phyloP scores from a whole-genome alignment of 2,113 vertebrate species.

The Bettongia penicillata region DNA sequence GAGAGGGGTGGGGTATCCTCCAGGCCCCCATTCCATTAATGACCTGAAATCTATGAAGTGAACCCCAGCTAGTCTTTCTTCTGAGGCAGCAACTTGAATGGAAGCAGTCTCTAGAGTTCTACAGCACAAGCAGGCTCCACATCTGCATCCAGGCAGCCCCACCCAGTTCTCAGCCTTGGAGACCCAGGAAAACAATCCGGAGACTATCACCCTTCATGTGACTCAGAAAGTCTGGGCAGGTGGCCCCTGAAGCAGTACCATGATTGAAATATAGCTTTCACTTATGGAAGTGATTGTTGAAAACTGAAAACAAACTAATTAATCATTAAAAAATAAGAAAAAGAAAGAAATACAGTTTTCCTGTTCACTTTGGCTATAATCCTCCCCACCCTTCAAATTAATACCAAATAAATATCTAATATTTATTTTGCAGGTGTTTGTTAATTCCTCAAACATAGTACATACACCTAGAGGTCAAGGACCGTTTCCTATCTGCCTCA shows the following conservation, averaged over 20 bases:
- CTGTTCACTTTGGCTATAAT: background rate
- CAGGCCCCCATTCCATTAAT: background rate
- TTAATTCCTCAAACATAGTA: background rate
- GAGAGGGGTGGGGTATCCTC: background rate
- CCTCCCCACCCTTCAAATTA: background rate
- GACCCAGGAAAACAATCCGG: background rate
- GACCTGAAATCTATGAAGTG: background rate
- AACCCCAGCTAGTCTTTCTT: background rate
- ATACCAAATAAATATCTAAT: background rate
- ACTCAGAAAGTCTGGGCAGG: background rate
- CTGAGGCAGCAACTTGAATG: background rate
- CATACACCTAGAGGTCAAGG: background rate
- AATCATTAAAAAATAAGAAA: too few relatives aligned
- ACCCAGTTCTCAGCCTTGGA: constrained; percentile 33
- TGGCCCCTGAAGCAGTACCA: background rate
- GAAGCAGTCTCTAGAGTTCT: background rate
- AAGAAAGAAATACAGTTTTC: background rate
- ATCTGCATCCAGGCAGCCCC: constrained; percentile 17
- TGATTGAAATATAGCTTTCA: background rate
- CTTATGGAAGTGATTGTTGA: too few relatives aligned
- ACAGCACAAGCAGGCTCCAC: background rate
- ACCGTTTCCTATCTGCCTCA: background rate
- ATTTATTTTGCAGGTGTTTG: background rate
- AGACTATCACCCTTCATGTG: constrained; percentile 17
- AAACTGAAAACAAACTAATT: too few relatives aligned